Evolutionary conservation across 2,113 vertebrate species (phyloP), one percentile per base, ranked within the genome.

Genomic region (Syngnathus scovelli): DNA sequence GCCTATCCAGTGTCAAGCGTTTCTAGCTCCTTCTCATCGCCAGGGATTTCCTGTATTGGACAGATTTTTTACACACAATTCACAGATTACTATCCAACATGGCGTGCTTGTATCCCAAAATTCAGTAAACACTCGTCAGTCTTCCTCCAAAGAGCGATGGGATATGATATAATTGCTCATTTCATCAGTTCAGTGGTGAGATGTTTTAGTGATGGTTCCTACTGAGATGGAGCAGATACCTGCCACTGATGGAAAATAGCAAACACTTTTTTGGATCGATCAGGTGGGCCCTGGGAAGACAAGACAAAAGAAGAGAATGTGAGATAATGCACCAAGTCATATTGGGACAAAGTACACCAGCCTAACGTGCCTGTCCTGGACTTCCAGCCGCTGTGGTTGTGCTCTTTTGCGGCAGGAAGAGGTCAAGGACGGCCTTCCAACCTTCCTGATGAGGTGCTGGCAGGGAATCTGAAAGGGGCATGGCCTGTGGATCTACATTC

Each of bases 171-270:
- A 66, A 65, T 38, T 60, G 72, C 61, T 69, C 78, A 75, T 54
- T 62, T 74, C 52, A 56, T 64, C 56, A 54, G 7, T 69, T 75
- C 75, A 72, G 55, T 63, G 70, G 67, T 68, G 52, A 0, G 0
- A 61, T 54, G 64, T 66, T 46, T 51, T 48, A 41, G 64, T 64
- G 54, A 70, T 64, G 67, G 39, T 2, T 2, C 18, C 41, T 80
- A 94, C 78, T 89, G 93, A 73, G 91, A 88, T 33, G 91, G 86
- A n/a, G 89, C 86, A 37, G 87, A 75, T 38, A 90, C 89, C 80
- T 95, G 94, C 94, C 94, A 97, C 78, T 97, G 95, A 9, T 92
- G 93, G 83, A 98, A 95, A 78, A 98, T 96, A 72, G 92, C 93
- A 85, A 98, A 96, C 11, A 98, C 94, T 59, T 93, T 96, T 88